phyloP scores from a whole-genome alignment of 2,888 invertebrate species.

The Lobophora halterata region DNA sequence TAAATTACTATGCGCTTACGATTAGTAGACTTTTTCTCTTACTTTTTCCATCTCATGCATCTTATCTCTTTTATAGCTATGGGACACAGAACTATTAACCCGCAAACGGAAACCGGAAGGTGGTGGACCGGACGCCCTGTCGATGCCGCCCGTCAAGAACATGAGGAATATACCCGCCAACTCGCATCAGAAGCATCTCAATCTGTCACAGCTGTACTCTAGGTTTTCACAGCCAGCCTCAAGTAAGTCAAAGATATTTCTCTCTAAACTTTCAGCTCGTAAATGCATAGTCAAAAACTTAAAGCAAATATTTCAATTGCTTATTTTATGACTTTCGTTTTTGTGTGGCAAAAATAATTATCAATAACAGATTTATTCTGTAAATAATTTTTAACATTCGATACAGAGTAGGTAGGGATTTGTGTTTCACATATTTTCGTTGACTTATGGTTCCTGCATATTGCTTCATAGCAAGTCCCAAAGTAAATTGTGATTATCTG shows the following conservation, averaged over 20 bases:
- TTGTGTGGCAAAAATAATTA: no score
- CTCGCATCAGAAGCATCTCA: slow-evolving; percentile 72
- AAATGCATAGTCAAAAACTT: no score
- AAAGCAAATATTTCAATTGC: no score
- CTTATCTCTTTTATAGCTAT: slow-evolving; percentile 53
- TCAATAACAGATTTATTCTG: no score
- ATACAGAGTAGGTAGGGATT: no score
- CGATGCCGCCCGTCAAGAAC: slow-evolving; percentile 64
- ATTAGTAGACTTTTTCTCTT: no score
- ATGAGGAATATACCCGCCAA: slow-evolving; percentile 68
- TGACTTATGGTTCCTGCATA: neutral
- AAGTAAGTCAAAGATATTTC: slow-evolving; percentile 47
- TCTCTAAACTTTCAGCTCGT: no score
- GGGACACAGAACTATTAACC: slow-evolving; percentile 69
- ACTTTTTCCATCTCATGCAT: no score
- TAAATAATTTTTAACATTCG: no score
- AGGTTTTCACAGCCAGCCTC: slow-evolving; percentile 71
- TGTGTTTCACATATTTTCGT: no score
- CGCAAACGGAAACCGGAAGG: slow-evolving; percentile 72
- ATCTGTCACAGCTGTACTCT: slow-evolving; percentile 73
- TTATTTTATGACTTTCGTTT: no score
- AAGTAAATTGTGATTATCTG: slow-evolving; percentile 18
- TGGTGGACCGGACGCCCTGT: slow-evolving; percentile 51
- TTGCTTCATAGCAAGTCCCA: neutral
- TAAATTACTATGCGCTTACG: no score